Percentiles rank a stretch among this genome's conserved stretches.
Conservation (phyloP, 2,113 vertebrate genomes). For the Ictidomys tridecemlineatus region DNA sequence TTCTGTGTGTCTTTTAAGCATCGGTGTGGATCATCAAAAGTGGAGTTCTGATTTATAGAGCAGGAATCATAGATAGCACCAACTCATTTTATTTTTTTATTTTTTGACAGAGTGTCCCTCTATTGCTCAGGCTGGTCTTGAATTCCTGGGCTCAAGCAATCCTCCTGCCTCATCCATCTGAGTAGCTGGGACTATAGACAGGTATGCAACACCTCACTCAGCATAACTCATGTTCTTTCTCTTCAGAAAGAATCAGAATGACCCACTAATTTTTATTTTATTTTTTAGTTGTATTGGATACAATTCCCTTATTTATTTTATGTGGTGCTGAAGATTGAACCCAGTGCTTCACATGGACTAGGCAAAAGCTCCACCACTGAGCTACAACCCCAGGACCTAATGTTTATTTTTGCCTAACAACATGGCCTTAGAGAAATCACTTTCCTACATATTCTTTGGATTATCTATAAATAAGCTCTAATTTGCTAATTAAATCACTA, state of each 20-base stretch:
- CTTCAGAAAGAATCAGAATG: not conserved
- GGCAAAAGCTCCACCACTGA: no score
- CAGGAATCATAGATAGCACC: not conserved
- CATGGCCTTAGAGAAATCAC: no score
- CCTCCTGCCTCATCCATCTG: not conserved
- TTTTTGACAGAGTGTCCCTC: no score
- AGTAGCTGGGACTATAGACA: no score
- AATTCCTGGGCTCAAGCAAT: not conserved
- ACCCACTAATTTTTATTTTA: not conserved
- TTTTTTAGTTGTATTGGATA: no score
- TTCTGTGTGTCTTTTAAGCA: not conserved
- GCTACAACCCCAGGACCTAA: not conserved
- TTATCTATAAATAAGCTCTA: not conserved
- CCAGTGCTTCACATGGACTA: no score
- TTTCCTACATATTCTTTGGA: not conserved
- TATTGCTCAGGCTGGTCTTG: no score
- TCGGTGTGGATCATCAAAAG: not conserved
- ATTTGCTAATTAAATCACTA: not conserved
- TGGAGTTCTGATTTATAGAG: no score
- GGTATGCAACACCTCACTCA: no score
- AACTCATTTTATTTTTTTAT: no score
- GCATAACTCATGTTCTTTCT: not conserved
- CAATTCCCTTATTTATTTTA: no score
- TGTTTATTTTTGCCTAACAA: not conserved
- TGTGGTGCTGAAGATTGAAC: no score